Evolutionary conservation across 2,797 vertebrate genomes (phyloP), one percentile per base, ranked within the genome.

Genomic region (Chrosomus eos): DNA sequence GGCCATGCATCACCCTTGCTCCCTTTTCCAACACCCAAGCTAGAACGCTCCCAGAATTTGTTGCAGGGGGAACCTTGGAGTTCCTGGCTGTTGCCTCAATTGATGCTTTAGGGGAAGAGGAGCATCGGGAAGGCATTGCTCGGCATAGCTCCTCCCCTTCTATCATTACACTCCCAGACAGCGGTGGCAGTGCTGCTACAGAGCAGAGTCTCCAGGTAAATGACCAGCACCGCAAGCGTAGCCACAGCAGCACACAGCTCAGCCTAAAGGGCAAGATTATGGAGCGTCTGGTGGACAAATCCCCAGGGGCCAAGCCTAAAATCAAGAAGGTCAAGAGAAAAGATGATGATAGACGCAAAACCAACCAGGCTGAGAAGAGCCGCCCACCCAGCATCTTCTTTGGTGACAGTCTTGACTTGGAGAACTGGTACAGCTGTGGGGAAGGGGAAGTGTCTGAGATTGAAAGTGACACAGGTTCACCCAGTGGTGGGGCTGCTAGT

Each of bases 361-460:
- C 96, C 66, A 89, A 82, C 40, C 96, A 96, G 87, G 92, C 94
- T 4, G 97, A 99, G 80, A 98, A 97, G 85, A 89, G 94, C 48
- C 96, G 95, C 14, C 97, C 96, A 74, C 95, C 96, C 73, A 97
- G 93, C 23, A 96, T 99, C 81, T 99, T 99, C 91, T 99, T 99
- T n/a, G 97, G 97, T 7, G 98, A 99, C 90, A 99, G 97, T 85
- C 95, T 99, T 82, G 98, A 99, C 91, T 94, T 99, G 85, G 98
- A 99, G 91, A 99, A 99, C 89, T 99, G 98, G 98, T 99, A 99
- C 89, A 99, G 98, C 92, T 99, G 98, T 84, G 98, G 98, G 55
- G 98, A 99, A 88, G 98, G 98, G 0, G 98, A 99, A 89, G 97
- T 99, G 72, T 99, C 98, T 3, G 98, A 99, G 93, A 99, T 99